These are phyloP conservation scores for Neoseiulus cucumeris DNA, from an alignment of 1,140 invertebrate genomes.

Conservation along the genomic window DNA sequence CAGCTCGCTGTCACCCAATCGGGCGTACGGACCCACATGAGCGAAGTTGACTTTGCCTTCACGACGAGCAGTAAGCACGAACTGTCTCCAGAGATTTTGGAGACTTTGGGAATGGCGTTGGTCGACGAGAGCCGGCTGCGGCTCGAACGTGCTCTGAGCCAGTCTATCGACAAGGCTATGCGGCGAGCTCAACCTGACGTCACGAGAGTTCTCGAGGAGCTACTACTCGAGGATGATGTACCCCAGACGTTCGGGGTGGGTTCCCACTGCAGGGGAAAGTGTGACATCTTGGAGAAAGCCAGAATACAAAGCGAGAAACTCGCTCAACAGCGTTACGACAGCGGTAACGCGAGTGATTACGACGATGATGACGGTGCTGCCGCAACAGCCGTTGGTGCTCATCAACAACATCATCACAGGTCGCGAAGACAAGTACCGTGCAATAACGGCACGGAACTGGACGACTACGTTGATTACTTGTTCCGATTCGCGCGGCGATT, in stretches of 20 bases:
- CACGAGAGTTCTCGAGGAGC: neutral
- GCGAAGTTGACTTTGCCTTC: neutral
- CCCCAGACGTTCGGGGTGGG: neutral
- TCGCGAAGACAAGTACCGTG: constrained; percentile 21
- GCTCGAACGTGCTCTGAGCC: neutral
- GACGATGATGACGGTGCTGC: neutral
- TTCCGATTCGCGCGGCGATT: constrained; percentile 20
- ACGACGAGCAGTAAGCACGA: neutral
- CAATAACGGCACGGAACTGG: constrained; percentile 21
- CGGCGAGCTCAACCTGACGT: neutral
- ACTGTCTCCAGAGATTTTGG: neutral
- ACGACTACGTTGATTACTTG: constrained; percentile 23
- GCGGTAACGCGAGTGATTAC: too few relatives aligned
- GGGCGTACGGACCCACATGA: neutral
- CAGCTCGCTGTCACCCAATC: neutral
- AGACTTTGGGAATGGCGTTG: neutral
- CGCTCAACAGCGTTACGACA: neutral
- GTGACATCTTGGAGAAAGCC: neutral
- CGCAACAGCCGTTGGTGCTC: neutral
- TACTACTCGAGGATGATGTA: neutral
- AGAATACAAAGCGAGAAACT: neutral
- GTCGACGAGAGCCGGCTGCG: neutral
- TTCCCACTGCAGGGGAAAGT: constrained; percentile 1
- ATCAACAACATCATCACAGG: neutral
- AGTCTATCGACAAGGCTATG: constrained; percentile 2